A percentile compares a stretch with the other conserved stretches of the same genome.
Evolutionary conservation across 2,888 invertebrate species (phyloP).

Genomic region (Horisme vitalbata): DNA sequence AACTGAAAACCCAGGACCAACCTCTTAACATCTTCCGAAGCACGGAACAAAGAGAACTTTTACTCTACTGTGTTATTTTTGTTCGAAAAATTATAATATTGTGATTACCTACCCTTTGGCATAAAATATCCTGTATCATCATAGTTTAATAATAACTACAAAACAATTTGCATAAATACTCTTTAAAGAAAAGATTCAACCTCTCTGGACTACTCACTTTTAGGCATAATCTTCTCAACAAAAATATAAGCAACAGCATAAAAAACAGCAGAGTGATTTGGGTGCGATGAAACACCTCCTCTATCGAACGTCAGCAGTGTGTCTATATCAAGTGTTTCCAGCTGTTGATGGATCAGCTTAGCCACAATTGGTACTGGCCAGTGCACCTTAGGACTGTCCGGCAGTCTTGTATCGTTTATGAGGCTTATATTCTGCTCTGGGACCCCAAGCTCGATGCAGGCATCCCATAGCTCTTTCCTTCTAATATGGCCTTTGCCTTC

Average conservation of each 20-base stretch:
- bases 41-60: no score
- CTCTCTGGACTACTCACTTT: conserved; percentile 86
- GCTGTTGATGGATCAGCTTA: conserved; percentile 76
- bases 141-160: no score
- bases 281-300: conserved; percentile 95
- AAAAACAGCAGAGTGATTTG: conserved; percentile 94
- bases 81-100: no score
- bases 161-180: no score
- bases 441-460: conserved; percentile 91
- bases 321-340: conserved; percentile 90
- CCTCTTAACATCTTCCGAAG: no score
- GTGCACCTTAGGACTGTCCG: conserved; percentile 88
- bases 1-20: no score
- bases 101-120: no score
- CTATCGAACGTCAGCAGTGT: conserved; percentile 97
- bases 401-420: conserved; percentile 87
- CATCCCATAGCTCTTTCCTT: conserved; percentile 90
- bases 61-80: no score
- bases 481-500: conserved; percentile 85
- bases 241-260: conserved; percentile 91
- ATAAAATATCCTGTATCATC: no score
- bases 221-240: conserved; percentile 88
- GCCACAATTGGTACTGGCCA: conserved; percentile 86
- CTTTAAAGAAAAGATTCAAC: no score
- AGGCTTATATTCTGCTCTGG: conserved; percentile 88